Evolutionary conservation across 2,113 vertebrate species (phyloP), one percentile per base, ranked within the genome.

Genomic region (Rostratula benghalensis): DNA sequence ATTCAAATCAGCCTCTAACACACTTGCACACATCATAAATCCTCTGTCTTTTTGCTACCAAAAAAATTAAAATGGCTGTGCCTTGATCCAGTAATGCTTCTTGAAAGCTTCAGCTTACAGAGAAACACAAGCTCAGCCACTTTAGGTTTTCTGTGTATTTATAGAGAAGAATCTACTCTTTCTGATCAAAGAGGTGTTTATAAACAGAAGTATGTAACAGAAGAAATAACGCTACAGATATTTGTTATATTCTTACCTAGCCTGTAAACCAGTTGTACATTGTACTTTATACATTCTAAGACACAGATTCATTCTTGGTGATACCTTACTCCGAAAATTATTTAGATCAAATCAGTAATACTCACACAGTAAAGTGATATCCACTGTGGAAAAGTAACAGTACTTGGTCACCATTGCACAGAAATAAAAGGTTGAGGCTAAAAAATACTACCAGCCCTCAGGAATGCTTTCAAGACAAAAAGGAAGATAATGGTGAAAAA

Each of bases 1-100:
- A 89, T 48, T 94, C 77, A 94, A 59, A 73, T 86, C 87, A 67
- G 48, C 70, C 94, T 96, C 93, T 89, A 95, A 74, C 23, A 90
- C 51, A 84, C 80, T 89, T 81, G 67, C 41, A 89, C 69, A 89
- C 51, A 94, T 53, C n/a, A 90, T 75, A 93, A 91, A 94, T 90
- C 51, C 79, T 92, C 43, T 73, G 60, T 39, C 81, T 78, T 87
- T 81, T 88, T 83, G 61, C 39, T 84, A 39, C 11, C 10, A 41
- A 68, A 43, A 25, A 35, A 37, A 71, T 41, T 46, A 57, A 41
- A 69, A 10, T 39, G 23, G 1, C 9, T 68, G 50, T 74, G 35
- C 7, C 51, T 46, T 78, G 30, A 78, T 81, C 48, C 46, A 67
- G 3, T 79, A 83, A 70, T 23, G 39, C 8, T 82, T 89, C 24